A percentile compares a stretch with the other conserved stretches of the same genome.
These are phyloP conservation scores for Drosophila seclusa DNA, from an alignment of 2,888 invertebrate species.

Conservation along the genomic window DNA sequence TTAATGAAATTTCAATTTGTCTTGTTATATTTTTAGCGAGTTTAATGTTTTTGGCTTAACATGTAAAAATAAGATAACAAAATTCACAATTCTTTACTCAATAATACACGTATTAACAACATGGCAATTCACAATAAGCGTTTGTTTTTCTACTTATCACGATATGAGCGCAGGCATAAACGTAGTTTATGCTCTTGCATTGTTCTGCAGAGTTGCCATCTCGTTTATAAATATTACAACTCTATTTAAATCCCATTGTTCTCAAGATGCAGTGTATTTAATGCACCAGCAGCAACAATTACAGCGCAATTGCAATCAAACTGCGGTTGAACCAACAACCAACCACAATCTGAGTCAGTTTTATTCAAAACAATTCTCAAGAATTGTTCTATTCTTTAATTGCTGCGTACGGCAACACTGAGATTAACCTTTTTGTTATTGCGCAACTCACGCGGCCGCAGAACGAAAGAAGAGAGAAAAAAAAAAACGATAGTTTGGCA, in stretches of 20 bases:
- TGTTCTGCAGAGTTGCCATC: constrained; percentile 53
- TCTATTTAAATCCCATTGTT: constrained; percentile 13
- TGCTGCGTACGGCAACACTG: constrained; percentile 45
- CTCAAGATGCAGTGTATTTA: constrained; percentile 28
- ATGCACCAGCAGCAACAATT: constrained; percentile 7
- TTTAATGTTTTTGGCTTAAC: neutral
- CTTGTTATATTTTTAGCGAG: neutral
- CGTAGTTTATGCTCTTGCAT: constrained; percentile 34
- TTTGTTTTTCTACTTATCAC: constrained; percentile 8
- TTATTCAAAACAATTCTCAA: neutral
- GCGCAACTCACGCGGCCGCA: constrained; percentile 69
- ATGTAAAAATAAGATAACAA: too few species aligned
- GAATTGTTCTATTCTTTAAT: constrained; percentile 5
- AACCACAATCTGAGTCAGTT: neutral
- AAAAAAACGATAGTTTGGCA: constrained; percentile 25
- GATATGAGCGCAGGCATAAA: constrained; percentile 23
- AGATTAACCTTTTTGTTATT: constrained; percentile 59
- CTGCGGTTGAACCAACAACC: constrained; percentile 2
- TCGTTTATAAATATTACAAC: constrained; percentile 25
- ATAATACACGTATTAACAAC: neutral
- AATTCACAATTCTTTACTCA: neutral
- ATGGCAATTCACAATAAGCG: too few species aligned
- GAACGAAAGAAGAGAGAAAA: neutral
- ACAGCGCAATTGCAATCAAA: constrained; percentile 18
- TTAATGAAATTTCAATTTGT: neutral